Evolutionary conservation across 2,113 vertebrate genomes (phyloP), one percentile per base, ranked within the genome.

Genomic region (Lucifuga dentata): DNA sequence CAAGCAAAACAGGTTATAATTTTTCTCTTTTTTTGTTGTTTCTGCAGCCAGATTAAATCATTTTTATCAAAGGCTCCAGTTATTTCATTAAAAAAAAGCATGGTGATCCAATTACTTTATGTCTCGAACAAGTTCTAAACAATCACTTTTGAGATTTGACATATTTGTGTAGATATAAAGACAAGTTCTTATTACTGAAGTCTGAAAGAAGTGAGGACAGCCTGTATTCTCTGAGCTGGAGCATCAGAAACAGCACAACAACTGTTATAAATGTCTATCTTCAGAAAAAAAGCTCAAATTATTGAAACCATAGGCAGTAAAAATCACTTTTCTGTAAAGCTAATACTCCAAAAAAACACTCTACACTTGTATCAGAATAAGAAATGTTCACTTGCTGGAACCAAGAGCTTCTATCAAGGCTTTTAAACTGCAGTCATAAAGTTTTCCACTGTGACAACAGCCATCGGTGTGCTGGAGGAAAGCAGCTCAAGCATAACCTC

Each of bases 381-480:
- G 71, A 53, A 65, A 73, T 78, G 74, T 78, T 81, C 66, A 75
- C 73, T 81, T 73, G 59, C 52, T 50, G 76, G 57, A 83, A 71
- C 71, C 45, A 26, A 65, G 61, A 74, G 58, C 58, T 78, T 33
- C 49, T 1, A 65, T 83, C 77, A 81, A 73, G 83, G 76, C 59
- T 40, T 48, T 38, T 32, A 35, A 84, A 56, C 60, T 53, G 39
- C 23, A 63, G 44, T 24, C 23, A 43, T 39, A 35, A 61, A 70
- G 68, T 56, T 68, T 61, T 63, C 59, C 13, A 24, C 51, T 39
- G 70, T 52, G 50, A 84, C 74, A 77, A 68, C 51, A 68, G 44
- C 7, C 29, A 20, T 65, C 68, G 46, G 49, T 36, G 46, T 32
- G 56, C 62, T 63, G 1, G 11, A 71, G 63, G 15, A 75, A 68